Conservation (phyloP, 2,797 vertebrate species). For the Sphenopsis melanotis region DNA sequence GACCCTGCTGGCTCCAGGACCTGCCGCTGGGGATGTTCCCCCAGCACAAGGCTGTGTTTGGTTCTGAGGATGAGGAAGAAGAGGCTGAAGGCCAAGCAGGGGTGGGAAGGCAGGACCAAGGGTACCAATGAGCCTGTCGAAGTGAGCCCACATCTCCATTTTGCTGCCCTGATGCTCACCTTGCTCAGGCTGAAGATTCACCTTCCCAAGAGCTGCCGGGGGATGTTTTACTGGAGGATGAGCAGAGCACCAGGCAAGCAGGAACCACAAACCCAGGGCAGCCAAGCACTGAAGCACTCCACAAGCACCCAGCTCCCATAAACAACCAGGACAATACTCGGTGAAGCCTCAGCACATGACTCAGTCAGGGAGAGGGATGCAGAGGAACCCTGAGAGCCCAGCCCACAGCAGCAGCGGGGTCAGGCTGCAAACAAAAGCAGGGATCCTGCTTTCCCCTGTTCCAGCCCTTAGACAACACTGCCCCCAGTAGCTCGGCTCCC, state of each 20-base stretch:
- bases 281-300: background rate
- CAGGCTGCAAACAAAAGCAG: background rate
- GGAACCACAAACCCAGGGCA: background rate
- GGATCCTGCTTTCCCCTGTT: background rate
- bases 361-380: background rate
- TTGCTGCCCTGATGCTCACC: background rate
- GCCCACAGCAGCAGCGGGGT: background rate
- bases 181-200: background rate
- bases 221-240: background rate
- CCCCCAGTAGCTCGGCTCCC: conserved; percentile 47
- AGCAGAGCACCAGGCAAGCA: background rate
- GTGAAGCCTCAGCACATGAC: background rate
- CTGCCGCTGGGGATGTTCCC: fast-evolving
- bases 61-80: fast-evolving
- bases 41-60: background rate
- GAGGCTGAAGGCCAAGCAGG: background rate
- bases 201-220: background rate
- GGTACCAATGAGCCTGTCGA: background rate
- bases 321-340: background rate
- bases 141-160: fast-evolving
- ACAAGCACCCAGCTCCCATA: background rate
- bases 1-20: background rate
- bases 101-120: background rate
- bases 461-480: conserved; percentile 50
- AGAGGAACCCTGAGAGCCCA: background rate